Percentiles rank a stretch among this genome's conserved stretches.
phyloP scores from a whole-genome alignment of 2,113 vertebrate species.

The Pachyramphus minor region DNA sequence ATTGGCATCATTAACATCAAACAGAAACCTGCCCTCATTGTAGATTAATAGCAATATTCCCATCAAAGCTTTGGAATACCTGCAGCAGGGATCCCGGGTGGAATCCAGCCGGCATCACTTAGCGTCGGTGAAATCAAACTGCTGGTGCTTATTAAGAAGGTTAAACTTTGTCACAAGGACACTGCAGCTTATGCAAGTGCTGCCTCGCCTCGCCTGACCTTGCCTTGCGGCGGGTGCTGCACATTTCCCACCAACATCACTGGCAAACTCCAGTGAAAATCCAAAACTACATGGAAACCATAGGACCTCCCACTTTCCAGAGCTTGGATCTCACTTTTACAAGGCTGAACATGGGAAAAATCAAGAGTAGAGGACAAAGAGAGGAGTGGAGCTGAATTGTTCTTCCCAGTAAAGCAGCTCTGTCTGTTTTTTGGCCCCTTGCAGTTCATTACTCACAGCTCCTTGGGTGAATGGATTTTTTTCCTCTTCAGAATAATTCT shows the following conservation, averaged over 20 bases:
- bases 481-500: background rate
- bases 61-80: background rate
- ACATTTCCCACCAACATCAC: rapidly evolving
- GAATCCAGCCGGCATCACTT: background rate
- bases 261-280: background rate
- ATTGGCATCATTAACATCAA: background rate
- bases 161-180: background rate
- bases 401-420: background rate
- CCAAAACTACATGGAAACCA: rapidly evolving
- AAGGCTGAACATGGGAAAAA: background rate
- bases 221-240: background rate
- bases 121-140: background rate
- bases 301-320: background rate
- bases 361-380: background rate
- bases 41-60: background rate
- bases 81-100: background rate
- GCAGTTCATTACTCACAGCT: background rate
- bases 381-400: background rate
- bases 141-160: background rate
- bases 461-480: background rate
- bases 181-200: background rate
- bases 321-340: background rate
- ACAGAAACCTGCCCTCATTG: background rate
- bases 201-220: background rate
- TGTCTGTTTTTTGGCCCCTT: background rate